These are phyloP conservation scores for Austrolebias charrua DNA, from an alignment of 2,797 vertebrate species.

Conservation along the genomic window DNA sequence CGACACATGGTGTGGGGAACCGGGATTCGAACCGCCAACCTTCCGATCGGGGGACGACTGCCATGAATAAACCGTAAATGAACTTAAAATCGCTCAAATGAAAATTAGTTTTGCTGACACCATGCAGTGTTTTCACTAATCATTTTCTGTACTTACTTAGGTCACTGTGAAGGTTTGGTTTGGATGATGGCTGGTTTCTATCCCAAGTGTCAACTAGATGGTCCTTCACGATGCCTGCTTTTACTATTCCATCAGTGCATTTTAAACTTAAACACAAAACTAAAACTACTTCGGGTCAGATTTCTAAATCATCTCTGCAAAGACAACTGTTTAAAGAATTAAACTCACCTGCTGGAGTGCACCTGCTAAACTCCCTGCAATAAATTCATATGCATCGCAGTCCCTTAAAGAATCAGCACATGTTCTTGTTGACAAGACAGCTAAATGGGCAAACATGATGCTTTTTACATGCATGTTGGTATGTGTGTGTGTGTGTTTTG, in stretches of 20 bases:
- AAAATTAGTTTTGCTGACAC: no score
- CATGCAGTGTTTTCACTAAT: no score
- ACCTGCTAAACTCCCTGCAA: neutral
- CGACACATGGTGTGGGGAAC: no score
- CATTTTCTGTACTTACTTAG: no score
- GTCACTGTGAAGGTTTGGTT: no score
- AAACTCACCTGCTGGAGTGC: neutral
- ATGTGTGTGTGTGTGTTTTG: conserved; percentile 21
- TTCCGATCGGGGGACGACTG: no score
- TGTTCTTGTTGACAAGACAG: neutral
- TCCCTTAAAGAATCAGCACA: neutral
- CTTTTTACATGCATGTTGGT: conserved; percentile 3
- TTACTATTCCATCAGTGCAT: neutral
- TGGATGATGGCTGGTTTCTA: no score
- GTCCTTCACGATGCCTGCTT: neutral
- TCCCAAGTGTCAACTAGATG: no score
- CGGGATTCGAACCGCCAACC: no score
- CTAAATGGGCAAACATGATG: neutral
- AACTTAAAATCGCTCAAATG: no score
- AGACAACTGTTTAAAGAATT: neutral
- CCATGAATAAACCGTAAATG: no score
- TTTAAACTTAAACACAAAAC: neutral
- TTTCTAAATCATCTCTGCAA: conserved; percentile 4
- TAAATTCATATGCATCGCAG: neutral
- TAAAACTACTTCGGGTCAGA: neutral